phyloP scores from a whole-genome alignment of 2,113 vertebrate genomes.

The Emydura subglobosa region DNA sequence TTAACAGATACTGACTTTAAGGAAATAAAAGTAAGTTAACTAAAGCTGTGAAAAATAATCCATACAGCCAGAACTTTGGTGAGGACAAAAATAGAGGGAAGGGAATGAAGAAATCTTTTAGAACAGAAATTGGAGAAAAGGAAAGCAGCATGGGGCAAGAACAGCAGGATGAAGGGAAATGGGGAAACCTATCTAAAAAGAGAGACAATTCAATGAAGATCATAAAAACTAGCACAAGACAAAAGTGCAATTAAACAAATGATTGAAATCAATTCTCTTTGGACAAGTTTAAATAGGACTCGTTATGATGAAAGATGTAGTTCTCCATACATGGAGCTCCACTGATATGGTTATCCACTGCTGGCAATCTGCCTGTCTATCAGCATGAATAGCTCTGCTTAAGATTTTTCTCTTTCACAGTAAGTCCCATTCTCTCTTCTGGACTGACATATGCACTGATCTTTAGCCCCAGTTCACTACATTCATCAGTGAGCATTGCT shows the following conservation, averaged over 20 bases:
- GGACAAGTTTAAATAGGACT: neutral
- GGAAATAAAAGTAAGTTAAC: neutral
- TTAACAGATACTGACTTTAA: neutral
- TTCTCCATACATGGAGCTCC: neutral
- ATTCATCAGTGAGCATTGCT: neutral
- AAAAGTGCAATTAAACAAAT: neutral
- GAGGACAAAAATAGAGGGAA: neutral
- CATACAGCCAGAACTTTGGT: neutral
- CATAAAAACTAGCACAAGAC: neutral
- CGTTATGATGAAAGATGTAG: neutral
- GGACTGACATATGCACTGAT: neutral
- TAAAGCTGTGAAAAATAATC: neutral
- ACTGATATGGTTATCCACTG: neutral
- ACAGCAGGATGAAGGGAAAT: neutral
- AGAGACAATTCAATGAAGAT: neutral
- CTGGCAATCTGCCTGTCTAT: neutral
- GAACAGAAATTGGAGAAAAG: neutral
- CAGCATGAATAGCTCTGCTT: neutral
- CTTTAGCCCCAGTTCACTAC: neutral
- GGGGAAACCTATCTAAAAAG: neutral
- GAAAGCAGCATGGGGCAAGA: neutral
- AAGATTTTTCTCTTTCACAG: neutral
- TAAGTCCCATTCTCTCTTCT: neutral
- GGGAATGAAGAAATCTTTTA: neutral
- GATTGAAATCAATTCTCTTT: neutral